These are phyloP conservation scores for Ophion ellenae DNA, from an alignment of 2,888 invertebrate genomes.

Conservation along the genomic window DNA sequence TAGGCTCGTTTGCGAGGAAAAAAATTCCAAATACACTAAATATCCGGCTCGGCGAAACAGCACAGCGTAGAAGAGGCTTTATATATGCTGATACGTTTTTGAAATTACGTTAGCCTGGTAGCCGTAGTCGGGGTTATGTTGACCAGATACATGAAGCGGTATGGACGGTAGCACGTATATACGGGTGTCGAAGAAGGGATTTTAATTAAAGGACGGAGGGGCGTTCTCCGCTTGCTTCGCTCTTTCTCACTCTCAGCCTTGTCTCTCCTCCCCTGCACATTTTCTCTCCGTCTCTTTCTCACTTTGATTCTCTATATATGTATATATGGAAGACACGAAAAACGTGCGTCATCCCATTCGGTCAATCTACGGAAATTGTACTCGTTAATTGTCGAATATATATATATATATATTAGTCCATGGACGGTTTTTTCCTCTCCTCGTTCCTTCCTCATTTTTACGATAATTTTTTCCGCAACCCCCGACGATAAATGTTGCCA, in stretches of 20 bases:
- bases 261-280: constrained; percentile 15
- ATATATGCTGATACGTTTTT: constrained; percentile 37
- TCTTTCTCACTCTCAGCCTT: constrained; percentile 13
- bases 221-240: constrained; percentile 4
- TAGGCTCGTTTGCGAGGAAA: no score
- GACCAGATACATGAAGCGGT: constrained; percentile 12
- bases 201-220: constrained; percentile 61
- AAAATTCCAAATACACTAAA: no score
- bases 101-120: constrained; percentile 16
- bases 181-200: constrained; percentile 58
- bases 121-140: neutral
- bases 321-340: constrained; percentile 59
- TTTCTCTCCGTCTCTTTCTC: constrained; percentile 36
- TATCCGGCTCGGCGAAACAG: no score
- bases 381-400: constrained; percentile 61
- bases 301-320: constrained; percentile 14
- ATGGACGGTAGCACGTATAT: constrained; percentile 4
- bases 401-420: neutral
- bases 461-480: constrained; percentile 31
- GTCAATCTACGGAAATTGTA: constrained; percentile 65
- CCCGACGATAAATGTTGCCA: constrained; percentile 5
- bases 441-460: constrained; percentile 15
- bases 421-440: constrained; percentile 31
- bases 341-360: constrained; percentile 64
- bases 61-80: neutral